phyloP scores from a whole-genome alignment of 23 tunicate genomes.

The Ciona savignyi region DNA sequence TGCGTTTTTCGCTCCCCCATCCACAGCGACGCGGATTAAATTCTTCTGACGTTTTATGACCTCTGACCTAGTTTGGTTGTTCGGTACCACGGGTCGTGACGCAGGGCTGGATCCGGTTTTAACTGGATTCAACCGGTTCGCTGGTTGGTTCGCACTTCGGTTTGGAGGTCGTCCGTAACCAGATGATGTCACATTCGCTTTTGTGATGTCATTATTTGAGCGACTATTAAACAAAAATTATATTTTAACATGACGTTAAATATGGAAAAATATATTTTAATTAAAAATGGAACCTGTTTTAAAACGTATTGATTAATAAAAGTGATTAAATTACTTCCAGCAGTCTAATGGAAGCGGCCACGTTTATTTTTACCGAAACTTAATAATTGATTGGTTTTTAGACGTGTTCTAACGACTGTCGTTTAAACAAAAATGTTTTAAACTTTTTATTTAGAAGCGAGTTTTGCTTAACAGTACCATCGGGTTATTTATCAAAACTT shows the following conservation, averaged over 20 bases:
- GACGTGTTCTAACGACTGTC: too few species aligned
- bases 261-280: too few species aligned
- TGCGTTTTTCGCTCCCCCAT: conserved; percentile 7
- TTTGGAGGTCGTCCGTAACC: neutral
- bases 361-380: too few species aligned
- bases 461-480: too few species aligned
- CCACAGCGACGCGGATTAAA: conserved; percentile 52
- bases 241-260: neutral
- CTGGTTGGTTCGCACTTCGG: neutral
- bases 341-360: too few species aligned
- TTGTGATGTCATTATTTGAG: neutral
- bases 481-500: too few species aligned
- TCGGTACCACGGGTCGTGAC: neutral
- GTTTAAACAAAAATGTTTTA: too few species aligned
- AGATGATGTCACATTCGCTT: neutral
- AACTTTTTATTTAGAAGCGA: too few species aligned
- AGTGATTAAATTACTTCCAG: too few species aligned
- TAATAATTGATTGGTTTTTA: too few species aligned
- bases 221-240: neutral
- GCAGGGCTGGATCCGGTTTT: conserved; percentile 7
- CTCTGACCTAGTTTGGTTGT: neutral
- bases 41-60: conserved; percentile 50
- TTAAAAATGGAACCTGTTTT: too few species aligned
- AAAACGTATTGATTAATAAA: too few species aligned
- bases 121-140: conserved; percentile 13